Conservation (phyloP, 2,888 invertebrate species). For the Agrypnus murinus region DNA sequence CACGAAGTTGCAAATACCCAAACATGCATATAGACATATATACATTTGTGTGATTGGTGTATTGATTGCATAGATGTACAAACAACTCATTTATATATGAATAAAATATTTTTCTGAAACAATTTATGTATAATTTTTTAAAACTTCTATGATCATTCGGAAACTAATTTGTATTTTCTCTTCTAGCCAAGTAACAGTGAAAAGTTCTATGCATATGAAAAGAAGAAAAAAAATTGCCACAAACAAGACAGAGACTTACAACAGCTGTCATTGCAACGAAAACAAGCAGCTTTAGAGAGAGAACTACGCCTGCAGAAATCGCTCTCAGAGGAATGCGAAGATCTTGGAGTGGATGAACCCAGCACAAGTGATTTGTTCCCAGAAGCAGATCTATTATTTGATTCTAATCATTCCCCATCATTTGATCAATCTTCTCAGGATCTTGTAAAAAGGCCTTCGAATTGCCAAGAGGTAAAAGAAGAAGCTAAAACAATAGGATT, state of each 20-base stretch:
- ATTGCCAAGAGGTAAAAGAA: slow-evolving; percentile 54
- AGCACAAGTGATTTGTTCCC: slow-evolving; percentile 87
- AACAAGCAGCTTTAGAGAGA: slow-evolving; percentile 74
- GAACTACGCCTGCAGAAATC: slow-evolving; percentile 80
- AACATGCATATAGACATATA: slow-evolving; percentile 24
- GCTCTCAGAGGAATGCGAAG: slow-evolving; percentile 85
- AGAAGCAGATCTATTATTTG: slow-evolving; percentile 83
- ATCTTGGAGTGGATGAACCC: slow-evolving; percentile 85
- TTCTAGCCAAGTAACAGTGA: slow-evolving; percentile 40
- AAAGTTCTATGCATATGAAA: slow-evolving; percentile 38
- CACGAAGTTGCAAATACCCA: background rate
- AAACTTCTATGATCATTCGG: background rate
- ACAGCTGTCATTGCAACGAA: slow-evolving; percentile 68
- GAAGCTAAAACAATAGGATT: slow-evolving; percentile 63
- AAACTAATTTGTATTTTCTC: slow-evolving; percentile 34
- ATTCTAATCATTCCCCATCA: slow-evolving; percentile 81
- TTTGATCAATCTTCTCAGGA: slow-evolving; percentile 68
- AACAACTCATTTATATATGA: background rate
- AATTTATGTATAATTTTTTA: background rate
- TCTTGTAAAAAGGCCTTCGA: slow-evolving; percentile 52
- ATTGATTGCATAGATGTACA: slow-evolving; percentile 22
- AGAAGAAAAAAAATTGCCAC: slow-evolving; percentile 63
- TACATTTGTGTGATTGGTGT: slow-evolving; percentile 34
- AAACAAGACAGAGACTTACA: slow-evolving; percentile 67
- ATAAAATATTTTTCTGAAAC: slow-evolving; percentile 29